These are phyloP conservation scores for Rhinopomastus cyanomelas DNA, from an alignment of 2,113 vertebrate species.

Conservation along the genomic window DNA sequence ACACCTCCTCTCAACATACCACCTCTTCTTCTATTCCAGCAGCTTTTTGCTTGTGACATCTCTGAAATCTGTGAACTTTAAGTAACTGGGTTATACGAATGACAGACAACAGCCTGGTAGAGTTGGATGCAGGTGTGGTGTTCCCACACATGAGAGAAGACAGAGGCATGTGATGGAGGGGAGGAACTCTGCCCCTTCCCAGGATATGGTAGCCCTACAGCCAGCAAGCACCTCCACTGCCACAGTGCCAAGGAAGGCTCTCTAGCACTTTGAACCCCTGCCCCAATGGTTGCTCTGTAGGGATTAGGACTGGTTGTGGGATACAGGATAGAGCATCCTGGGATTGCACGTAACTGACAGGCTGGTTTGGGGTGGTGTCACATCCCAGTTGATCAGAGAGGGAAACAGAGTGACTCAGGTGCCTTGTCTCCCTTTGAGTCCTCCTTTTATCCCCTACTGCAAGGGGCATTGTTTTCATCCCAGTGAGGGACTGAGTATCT, in stretches of 20 bases:
- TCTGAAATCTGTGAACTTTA: not conserved
- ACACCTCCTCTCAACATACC: not conserved
- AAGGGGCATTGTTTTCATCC: too few relatives aligned
- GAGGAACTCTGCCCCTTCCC: not conserved
- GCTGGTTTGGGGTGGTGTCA: not conserved
- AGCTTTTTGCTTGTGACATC: not conserved
- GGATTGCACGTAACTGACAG: fast-evolving
- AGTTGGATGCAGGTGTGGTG: not conserved
- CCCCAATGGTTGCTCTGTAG: not conserved
- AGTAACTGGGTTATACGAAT: not conserved
- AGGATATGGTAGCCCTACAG: not conserved
- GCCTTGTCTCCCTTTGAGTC: too few relatives aligned
- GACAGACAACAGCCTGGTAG: not conserved
- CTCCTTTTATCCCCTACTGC: too few relatives aligned
- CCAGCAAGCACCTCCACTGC: fast-evolving
- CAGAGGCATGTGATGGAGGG: not conserved
- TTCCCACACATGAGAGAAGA: not conserved
- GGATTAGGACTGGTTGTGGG: fast-evolving
- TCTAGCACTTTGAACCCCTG: fast-evolving
- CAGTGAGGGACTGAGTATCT: too few relatives aligned
- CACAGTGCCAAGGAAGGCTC: not conserved
- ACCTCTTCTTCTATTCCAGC: not conserved
- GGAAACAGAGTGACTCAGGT: too few relatives aligned
- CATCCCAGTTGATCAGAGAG: too few relatives aligned
- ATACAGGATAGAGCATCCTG: not conserved